Conservation (phyloP, 2,797 vertebrate species). For the Aldrovandia affinis region DNA sequence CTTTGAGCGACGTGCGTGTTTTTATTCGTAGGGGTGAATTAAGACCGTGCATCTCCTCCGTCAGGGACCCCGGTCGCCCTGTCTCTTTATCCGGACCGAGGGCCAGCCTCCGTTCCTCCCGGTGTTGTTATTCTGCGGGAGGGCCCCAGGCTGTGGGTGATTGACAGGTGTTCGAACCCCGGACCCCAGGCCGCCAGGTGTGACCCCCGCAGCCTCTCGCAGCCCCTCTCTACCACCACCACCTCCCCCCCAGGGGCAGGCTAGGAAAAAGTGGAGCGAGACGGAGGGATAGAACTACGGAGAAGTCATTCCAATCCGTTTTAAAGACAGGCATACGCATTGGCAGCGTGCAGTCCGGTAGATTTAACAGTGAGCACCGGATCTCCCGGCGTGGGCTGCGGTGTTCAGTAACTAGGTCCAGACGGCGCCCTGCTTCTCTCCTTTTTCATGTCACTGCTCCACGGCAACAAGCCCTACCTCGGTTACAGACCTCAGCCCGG, state of each 20-base stretch:
- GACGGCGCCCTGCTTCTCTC: background rate
- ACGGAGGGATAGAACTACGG: background rate
- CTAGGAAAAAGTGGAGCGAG: conserved; percentile 34
- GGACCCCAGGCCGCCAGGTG: conserved; percentile 28
- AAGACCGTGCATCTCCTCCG: background rate
- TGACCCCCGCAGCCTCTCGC: conserved; percentile 18
- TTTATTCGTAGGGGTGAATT: too few relatives aligned
- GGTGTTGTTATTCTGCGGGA: background rate
- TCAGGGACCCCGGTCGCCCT: background rate
- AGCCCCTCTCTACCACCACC: background rate
- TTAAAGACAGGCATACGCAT: background rate
- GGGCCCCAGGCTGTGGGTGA: conserved; percentile 32
- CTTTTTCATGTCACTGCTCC: background rate
- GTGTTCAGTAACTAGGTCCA: background rate
- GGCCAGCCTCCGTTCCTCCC: background rate
- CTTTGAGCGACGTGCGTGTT: too few relatives aligned
- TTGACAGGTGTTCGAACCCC: conserved; percentile 18
- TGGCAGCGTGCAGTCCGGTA: conserved; percentile 18
- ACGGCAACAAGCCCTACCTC: background rate
- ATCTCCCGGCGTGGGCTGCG: background rate
- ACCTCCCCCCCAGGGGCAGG: conserved; percentile 55
- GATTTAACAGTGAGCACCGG: background rate
- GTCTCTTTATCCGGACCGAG: background rate
- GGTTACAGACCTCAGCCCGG: background rate
- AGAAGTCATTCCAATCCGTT: background rate